Conservation (phyloP, 2,113 vertebrate genomes). For the Silurus meridionalis region DNA sequence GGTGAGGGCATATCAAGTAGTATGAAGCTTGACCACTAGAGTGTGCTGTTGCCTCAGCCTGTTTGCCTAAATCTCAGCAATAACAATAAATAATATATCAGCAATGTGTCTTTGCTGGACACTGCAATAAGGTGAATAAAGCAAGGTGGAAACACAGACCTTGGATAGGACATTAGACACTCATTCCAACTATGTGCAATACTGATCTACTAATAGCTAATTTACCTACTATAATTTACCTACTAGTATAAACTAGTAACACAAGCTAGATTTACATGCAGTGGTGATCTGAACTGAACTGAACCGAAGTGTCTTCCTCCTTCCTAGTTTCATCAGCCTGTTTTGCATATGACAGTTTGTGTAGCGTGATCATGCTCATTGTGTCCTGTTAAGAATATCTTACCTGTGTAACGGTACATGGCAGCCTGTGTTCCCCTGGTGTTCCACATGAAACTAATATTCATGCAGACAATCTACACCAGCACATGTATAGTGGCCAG, state of each 20-base stretch:
- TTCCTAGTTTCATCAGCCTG: not conserved
- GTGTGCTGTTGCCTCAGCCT: conserved; percentile 7
- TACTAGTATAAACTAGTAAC: not conserved
- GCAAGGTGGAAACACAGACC: not conserved
- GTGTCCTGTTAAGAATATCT: not conserved
- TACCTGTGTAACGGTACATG: conserved; percentile 47
- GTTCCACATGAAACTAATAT: conserved; percentile 33
- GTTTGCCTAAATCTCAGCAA: not conserved
- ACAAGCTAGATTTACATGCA: not conserved
- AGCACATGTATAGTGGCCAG: not conserved
- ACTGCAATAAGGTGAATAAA: not conserved
- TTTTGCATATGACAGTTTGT: not conserved
- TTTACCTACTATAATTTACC: not conserved
- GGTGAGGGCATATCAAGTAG: not conserved
- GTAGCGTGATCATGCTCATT: not conserved
- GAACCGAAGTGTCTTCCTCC: not conserved
- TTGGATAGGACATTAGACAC: not conserved
- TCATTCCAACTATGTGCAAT: not conserved
- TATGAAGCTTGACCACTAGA: conserved; percentile 14
- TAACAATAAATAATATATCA: not conserved
- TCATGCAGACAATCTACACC: conserved; percentile 27
- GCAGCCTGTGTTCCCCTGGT: conserved; percentile 30
- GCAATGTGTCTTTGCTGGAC: not conserved
- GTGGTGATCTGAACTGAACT: not conserved
- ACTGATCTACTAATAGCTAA: not conserved